A percentile compares a stretch with the other conserved stretches of the same genome.
Evolutionary conservation across 2,888 invertebrate genomes (phyloP).

Genomic region (Catocala nupta): DNA sequence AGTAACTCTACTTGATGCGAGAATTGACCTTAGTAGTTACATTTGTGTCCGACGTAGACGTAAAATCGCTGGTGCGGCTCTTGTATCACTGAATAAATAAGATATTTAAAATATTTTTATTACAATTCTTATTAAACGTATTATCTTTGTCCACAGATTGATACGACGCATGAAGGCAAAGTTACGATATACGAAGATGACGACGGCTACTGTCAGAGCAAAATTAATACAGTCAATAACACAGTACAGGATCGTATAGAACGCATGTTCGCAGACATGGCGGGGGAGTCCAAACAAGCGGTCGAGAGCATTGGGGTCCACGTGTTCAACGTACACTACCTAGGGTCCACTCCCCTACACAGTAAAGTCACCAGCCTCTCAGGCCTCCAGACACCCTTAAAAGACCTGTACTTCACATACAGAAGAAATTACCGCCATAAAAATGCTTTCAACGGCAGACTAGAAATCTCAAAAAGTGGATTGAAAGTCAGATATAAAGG

Average conservation of each 20-base stretch:
- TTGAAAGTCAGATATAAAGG: constrained; percentile 91
- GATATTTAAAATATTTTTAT: too few species aligned
- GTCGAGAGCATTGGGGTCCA: constrained; percentile 86
- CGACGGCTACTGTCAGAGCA: constrained; percentile 75
- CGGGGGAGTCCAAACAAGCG: constrained; percentile 84
- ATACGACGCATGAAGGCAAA: constrained; percentile 71
- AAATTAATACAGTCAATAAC: constrained; percentile 83
- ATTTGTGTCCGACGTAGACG: too few species aligned
- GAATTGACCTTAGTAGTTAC: too few species aligned
- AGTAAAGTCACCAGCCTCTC: constrained; percentile 94
- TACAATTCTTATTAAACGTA: background rate
- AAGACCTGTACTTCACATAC: constrained; percentile 90
- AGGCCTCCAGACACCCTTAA: constrained; percentile 93
- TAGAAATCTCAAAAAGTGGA: constrained; percentile 91
- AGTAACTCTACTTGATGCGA: too few species aligned
- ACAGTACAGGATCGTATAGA: constrained; percentile 95
- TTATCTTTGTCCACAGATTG: constrained; percentile 64
- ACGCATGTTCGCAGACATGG: constrained; percentile 93
- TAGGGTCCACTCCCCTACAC: constrained; percentile 93
- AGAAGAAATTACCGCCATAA: constrained; percentile 85
- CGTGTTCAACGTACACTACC: constrained; percentile 92
- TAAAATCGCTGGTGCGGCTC: too few species aligned
- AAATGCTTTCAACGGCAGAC: constrained; percentile 85
- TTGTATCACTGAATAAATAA: too few species aligned
- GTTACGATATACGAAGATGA: constrained; percentile 77